A percentile compares a stretch with the other conserved stretches of the same genome.
phyloP scores from a whole-genome alignment of 1,140 invertebrate genomes.

The Trichonephila clavata region DNA sequence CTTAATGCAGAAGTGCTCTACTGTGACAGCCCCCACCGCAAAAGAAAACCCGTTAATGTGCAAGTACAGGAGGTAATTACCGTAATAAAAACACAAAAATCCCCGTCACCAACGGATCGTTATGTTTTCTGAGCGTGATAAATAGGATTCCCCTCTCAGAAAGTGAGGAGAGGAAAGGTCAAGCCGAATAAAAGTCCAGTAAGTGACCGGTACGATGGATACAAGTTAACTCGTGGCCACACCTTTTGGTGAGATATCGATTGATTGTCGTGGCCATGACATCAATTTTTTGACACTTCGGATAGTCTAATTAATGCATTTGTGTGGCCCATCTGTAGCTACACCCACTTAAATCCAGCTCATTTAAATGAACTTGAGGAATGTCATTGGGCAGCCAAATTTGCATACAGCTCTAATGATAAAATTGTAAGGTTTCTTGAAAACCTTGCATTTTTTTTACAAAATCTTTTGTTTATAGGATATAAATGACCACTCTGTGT shows the following conservation, averaged over 20 bases:
- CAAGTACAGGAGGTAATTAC: slow-evolving; percentile 23
- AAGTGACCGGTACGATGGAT: slow-evolving; percentile 2
- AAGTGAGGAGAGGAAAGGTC: slow-evolving; percentile 54
- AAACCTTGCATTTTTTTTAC: background rate
- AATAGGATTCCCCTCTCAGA: slow-evolving; percentile 31
- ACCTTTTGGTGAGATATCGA: slow-evolving; percentile 46
- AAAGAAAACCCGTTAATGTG: slow-evolving; percentile 29
- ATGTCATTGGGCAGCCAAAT: slow-evolving; percentile 1
- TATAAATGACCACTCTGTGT: background rate
- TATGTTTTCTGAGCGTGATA: slow-evolving; percentile 38
- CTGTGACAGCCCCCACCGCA: slow-evolving; percentile 17
- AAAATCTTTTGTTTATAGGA: background rate
- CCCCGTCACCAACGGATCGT: slow-evolving; percentile 28
- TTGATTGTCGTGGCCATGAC: slow-evolving; percentile 50
- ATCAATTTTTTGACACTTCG: slow-evolving; percentile 61
- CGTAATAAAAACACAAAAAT: slow-evolving; percentile 39
- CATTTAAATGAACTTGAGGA: slow-evolving; percentile 24
- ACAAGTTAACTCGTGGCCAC: slow-evolving; percentile 38
- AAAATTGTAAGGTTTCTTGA: background rate
- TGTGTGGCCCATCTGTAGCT: slow-evolving; percentile 14
- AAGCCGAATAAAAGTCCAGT: background rate
- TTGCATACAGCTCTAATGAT: background rate
- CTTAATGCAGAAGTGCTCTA: slow-evolving; percentile 5
- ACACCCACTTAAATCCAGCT: background rate
- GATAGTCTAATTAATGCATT: slow-evolving; percentile 54